These are phyloP conservation scores for Heteronetta atricapilla DNA, from an alignment of 2,113 vertebrate genomes.

Conservation along the genomic window DNA sequence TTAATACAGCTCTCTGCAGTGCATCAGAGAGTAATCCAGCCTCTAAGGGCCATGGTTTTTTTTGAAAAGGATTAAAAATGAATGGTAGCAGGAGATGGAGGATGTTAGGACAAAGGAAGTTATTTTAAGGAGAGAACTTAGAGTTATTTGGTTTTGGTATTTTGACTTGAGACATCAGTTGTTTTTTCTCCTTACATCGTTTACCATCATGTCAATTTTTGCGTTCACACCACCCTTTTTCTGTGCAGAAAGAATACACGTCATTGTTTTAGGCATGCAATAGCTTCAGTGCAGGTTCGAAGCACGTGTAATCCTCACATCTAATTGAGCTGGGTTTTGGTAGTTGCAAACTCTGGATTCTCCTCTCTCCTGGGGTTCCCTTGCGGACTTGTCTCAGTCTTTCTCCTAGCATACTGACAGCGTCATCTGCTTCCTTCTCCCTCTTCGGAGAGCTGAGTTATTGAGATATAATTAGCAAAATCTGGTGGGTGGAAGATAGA, in stretches of 20 bases:
- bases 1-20: not conserved
- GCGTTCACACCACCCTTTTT: not conserved
- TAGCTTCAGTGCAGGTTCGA: not conserved
- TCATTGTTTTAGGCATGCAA: not conserved
- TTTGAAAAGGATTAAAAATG: not conserved
- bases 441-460: not conserved
- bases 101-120: not conserved
- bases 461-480: constrained; percentile 19
- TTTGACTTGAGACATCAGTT: not conserved
- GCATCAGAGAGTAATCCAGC: not conserved
- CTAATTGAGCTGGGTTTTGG: not conserved
- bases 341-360: not conserved
- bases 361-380: not conserved
- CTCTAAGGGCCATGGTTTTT: not conserved
- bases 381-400: not conserved
- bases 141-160: not conserved
- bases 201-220: not conserved
- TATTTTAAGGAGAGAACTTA: not conserved
- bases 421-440: not conserved
- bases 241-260: not conserved
- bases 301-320: not conserved
- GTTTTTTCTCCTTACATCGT: not conserved
- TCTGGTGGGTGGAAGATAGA: not conserved
- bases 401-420: not conserved
- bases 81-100: not conserved